Evolutionary conservation across 1,140 invertebrate species (phyloP), one percentile per base, ranked within the genome.

Genomic region (Macrosteles quadrilineatus): DNA sequence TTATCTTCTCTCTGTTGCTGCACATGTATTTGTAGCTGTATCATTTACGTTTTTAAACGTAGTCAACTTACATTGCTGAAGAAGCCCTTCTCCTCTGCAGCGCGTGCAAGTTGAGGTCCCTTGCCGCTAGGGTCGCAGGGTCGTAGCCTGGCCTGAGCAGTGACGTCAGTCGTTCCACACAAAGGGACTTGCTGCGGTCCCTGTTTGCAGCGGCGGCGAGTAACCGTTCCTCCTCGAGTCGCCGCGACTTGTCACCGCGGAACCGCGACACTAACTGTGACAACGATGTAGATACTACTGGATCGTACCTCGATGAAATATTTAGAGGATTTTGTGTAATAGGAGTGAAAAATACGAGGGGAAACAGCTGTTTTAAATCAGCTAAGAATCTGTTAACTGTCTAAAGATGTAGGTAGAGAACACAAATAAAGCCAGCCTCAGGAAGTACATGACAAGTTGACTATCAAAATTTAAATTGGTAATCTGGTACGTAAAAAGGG

Each of bases 101-200:
- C 27, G 67, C 70, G 36, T 73, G 72, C 1, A 72, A 68, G 71
- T 71, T 73, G 17, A 77, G 68, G 21, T 75, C 73, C 50, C 73
- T 67, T 12, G 71, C 64, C 17, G 59, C 57, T n/a, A 73, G 29
- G 11, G 69, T 74, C 30, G 73, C 67, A 36, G 75, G 74, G 63
- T 72, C 68, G 47, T 66, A 74, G 30, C 73, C 72, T n/a, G 72
- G 75, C 45, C 71, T 59, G 2, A 74, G 67, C 43, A 73, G 71
- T 11, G 71, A 63, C 12, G 74, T 73, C 4, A 71, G 19, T 57
- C 72, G 68, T 31, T 76, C 76, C 19, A 76, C 75, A 62, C 76
- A 77, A 55, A 77, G 67, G 2, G 74, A 75, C 31, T 72, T 65
- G 11, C 74, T 75, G n/a, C 76, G 47, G 70, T 77, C 76, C 47